These are phyloP conservation scores for Ageneiosus marmoratus DNA, from an alignment of 2,113 vertebrate species.

Conservation along the genomic window DNA sequence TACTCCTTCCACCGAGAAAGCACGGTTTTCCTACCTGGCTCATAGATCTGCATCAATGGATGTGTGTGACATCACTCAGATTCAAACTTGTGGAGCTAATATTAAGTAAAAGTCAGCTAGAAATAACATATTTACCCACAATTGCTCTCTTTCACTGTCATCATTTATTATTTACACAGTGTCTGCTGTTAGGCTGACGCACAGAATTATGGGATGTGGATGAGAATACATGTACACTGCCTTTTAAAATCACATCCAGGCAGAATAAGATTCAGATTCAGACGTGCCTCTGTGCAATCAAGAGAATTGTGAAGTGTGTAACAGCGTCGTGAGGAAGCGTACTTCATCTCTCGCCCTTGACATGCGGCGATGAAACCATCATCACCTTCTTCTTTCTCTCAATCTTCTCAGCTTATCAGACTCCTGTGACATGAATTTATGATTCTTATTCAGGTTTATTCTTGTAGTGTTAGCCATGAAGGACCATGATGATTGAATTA, in stretches of 20 bases:
- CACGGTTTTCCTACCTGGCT: too few relatives aligned
- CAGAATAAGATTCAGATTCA: background rate
- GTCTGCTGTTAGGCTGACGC: background rate
- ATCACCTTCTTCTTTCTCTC: background rate
- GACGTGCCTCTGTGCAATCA: background rate
- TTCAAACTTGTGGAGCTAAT: background rate
- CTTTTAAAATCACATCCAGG: background rate
- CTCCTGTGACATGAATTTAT: too few relatives aligned
- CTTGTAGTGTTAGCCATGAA: background rate
- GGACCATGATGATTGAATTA: background rate
- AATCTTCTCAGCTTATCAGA: too few relatives aligned
- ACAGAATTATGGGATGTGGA: background rate
- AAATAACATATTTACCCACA: background rate
- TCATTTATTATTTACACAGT: too few relatives aligned
- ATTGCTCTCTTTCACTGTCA: background rate
- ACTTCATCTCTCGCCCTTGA: background rate
- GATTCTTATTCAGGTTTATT: slow-evolving; percentile 24
- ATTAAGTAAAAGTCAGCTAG: background rate
- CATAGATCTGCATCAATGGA: too few relatives aligned
- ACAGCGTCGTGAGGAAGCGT: background rate
- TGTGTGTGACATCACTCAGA: too few relatives aligned
- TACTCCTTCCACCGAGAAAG: too few relatives aligned
- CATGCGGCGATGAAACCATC: background rate
- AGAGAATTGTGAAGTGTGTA: background rate
- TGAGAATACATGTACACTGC: background rate